Evolutionary conservation across 2,888 invertebrate genomes (phyloP).

Genomic region (Synergus gifuensis): DNA sequence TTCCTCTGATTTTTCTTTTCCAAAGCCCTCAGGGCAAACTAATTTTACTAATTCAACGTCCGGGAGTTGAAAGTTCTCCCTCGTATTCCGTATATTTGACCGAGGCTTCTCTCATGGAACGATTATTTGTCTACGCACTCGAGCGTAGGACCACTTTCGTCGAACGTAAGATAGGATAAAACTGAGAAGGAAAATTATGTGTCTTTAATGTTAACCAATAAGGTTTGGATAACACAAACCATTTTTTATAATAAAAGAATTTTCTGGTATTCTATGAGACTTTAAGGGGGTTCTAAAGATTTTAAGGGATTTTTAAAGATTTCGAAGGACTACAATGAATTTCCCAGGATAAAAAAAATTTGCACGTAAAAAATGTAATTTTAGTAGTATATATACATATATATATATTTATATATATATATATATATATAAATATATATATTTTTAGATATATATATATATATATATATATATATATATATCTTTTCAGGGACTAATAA

Average conservation of each 20-base stretch:
- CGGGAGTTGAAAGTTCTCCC: slow-evolving; percentile 47
- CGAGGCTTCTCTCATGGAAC: slow-evolving; percentile 20
- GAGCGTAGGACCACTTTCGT: slow-evolving; percentile 41
- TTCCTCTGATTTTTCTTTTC: slow-evolving; percentile 47
- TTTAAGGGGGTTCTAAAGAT: too few species aligned
- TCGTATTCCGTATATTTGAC: slow-evolving; percentile 44
- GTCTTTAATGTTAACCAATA: neutral
- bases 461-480: too few species aligned
- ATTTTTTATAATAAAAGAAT: neutral
- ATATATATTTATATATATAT: too few species aligned
- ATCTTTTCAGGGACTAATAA: neutral
- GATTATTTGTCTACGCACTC: slow-evolving; percentile 45
- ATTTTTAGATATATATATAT: too few species aligned
- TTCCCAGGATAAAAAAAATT: too few species aligned
- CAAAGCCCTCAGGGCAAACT: slow-evolving; percentile 59
- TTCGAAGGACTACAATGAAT: too few species aligned
- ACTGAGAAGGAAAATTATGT: slow-evolving; percentile 17
- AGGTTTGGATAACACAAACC: slow-evolving; percentile 30
- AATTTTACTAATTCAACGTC: slow-evolving; percentile 67
- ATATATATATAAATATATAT: too few species aligned
- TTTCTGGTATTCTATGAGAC: too few species aligned
- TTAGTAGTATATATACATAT: too few species aligned
- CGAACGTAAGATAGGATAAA: slow-evolving; percentile 12
- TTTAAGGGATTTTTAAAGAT: too few species aligned
- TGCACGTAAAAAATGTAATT: too few species aligned